Base-by-base conservation (phyloP, 1,140 invertebrate species). In the Metaphire vulgaris region DNA sequence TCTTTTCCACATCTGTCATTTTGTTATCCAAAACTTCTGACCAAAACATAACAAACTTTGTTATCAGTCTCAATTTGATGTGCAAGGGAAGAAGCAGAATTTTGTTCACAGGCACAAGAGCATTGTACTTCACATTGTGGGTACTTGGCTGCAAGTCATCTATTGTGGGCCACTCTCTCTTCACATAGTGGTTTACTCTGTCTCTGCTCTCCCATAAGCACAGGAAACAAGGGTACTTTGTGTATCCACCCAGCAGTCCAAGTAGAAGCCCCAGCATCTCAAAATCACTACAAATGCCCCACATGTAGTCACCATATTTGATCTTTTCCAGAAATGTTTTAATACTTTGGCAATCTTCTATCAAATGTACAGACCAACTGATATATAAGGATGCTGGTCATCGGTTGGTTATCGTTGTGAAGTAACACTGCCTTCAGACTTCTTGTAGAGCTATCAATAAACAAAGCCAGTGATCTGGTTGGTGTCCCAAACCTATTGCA, bases 201-300 rank as follows among this genome's bases (percentile, higher is more conserved):
- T 75, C 81, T 74, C 86, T 82, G 74, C 85, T 88, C 75, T 87
- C n/a, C n/a, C n/a, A n/a, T n/a, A n/a, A n/a, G n/a, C n/a, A n/a
- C n/a, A n/a, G n/a, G n/a, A n/a, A n/a, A n/a, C n/a, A n/a, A n/a
- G n/a, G n/a, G n/a, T n/a, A n/a, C n/a, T n/a, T n/a, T n/a, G n/a
- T n/a, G n/a, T n/a, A n/a, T n/a, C n/a, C n/a, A n/a, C n/a, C n/a
- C n/a, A n/a, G n/a, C n/a, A n/a, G n/a, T n/a, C n/a, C n/a, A n/a
- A n/a, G n/a, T n/a, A n/a, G n/a, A n/a, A n/a, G n/a, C n/a, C n/a
- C n/a, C n/a, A n/a, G n/a, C 81, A 87, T 83, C 80, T 85, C 85
- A 14, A 85, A 82, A 76, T 86, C 83, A 66, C 79, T 81, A 79
- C 80, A 83, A 77, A 84, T 79, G 31, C 78, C 72, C 82, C 83